Percentiles rank a stretch among this genome's conserved stretches.
Conservation (phyloP, 2,113 vertebrate species). For the Pantherophis guttatus region DNA sequence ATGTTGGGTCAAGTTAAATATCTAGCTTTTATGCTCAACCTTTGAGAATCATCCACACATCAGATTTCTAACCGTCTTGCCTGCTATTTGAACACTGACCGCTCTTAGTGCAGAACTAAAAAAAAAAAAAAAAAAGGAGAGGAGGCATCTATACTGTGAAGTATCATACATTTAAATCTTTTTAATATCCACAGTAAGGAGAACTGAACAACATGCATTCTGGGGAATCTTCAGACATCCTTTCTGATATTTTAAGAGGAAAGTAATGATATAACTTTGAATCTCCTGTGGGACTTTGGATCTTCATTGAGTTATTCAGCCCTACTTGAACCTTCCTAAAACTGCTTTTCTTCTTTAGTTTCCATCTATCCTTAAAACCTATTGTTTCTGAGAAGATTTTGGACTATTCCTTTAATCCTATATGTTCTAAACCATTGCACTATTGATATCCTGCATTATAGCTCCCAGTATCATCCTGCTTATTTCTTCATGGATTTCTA, state of each 20-base stretch:
- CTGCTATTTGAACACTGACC: neutral
- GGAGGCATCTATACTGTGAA: neutral
- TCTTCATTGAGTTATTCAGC: neutral
- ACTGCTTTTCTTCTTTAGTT: neutral
- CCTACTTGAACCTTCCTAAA: neutral
- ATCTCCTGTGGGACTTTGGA: neutral
- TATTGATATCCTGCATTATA: neutral
- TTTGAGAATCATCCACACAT: neutral
- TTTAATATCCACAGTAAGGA: neutral
- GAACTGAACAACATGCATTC: neutral
- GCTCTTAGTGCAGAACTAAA: neutral
- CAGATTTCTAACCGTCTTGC: neutral
- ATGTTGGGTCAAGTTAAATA: neutral
- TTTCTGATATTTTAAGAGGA: neutral
- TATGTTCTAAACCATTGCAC: neutral
- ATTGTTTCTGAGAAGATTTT: neutral
- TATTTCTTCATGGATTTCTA: neutral
- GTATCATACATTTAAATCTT: neutral
- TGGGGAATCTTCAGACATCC: neutral
- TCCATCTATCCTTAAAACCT: neutral
- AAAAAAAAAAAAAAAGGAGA: neutral
- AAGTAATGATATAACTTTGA: neutral
- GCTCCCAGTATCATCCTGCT: neutral
- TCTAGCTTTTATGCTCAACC: neutral
- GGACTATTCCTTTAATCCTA: neutral